Percentiles rank a stretch among this genome's conserved stretches.
Conservation (phyloP, 2,113 vertebrate species). For the Epinephelus moara region DNA sequence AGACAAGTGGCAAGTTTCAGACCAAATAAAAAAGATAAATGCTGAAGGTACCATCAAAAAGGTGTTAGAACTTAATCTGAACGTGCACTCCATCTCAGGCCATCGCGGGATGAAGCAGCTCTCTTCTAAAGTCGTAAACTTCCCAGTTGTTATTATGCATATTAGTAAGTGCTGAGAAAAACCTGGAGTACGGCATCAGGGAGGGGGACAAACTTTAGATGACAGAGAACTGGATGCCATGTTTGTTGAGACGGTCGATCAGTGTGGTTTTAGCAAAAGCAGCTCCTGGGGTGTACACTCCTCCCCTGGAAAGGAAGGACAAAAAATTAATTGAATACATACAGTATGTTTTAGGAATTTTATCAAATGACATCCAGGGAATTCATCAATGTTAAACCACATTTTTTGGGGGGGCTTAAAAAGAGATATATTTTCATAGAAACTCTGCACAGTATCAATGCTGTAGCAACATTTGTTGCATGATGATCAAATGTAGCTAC, state of each 20-base stretch:
- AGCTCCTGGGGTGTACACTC: conserved; percentile 94
- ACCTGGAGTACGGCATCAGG: conserved; percentile 25
- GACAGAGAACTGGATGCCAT: conserved; percentile 93
- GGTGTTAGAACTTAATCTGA: background rate
- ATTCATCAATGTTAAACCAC: background rate
- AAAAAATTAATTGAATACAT: background rate
- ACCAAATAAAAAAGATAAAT: conserved; percentile 27
- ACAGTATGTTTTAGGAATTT: background rate
- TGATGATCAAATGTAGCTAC: background rate
- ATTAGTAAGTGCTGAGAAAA: conserved; percentile 60
- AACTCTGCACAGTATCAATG: background rate
- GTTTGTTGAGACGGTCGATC: conserved; percentile 91
- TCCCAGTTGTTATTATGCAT: conserved; percentile 27
- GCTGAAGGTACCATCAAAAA: background rate
- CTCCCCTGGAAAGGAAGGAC: conserved; percentile 85
- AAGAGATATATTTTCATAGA: background rate
- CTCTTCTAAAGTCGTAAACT: conserved; percentile 19
- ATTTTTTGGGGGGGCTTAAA: no score
- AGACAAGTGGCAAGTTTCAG: conserved; percentile 29
- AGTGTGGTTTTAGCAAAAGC: conserved; percentile 92
- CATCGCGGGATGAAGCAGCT: background rate
- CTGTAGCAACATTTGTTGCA: background rate
- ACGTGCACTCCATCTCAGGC: background rate
- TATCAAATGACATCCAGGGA: background rate
- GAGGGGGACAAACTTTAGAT: conserved; percentile 58